These are phyloP conservation scores for Cyphomyrmex costatus DNA, from an alignment of 1,140 invertebrate species.

Conservation along the genomic window DNA sequence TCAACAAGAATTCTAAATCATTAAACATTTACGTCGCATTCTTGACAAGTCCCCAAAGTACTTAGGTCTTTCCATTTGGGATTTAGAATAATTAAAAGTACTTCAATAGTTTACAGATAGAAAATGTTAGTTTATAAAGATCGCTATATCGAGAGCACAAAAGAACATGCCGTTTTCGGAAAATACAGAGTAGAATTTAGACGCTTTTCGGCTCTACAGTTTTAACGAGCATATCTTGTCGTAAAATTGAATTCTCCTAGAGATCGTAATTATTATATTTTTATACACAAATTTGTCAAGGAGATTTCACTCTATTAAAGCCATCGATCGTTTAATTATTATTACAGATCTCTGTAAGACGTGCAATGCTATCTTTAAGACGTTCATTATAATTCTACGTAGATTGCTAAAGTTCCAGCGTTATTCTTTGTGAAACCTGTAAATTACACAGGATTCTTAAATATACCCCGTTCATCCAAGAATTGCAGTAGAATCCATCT, in stretches of 20 bases:
- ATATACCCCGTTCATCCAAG: not conserved
- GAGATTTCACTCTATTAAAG: conserved; percentile 18
- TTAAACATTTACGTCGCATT: not conserved
- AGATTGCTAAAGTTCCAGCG: not conserved
- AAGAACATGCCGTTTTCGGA: not conserved
- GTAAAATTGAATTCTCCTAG: not conserved
- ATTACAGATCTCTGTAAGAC: not conserved
- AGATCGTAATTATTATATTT: not conserved
- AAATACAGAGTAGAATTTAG: not conserved
- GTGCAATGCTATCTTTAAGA: not conserved
- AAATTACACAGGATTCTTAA: not conserved
- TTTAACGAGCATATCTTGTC: not conserved
- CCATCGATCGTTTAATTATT: not conserved
- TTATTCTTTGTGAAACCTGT: not conserved
- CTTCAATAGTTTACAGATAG: not conserved
- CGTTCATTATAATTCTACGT: not conserved
- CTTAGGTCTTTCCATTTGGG: not conserved
- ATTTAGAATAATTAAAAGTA: conserved; percentile 3
- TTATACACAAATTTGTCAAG: not conserved
- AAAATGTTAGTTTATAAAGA: not conserved
- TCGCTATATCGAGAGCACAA: not conserved
- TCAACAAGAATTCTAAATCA: conserved; percentile 14
- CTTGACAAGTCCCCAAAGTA: not conserved
- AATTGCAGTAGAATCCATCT: not conserved
- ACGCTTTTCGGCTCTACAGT: not conserved